These are phyloP conservation scores for Synanthedon tipuliformis DNA, from an alignment of 2,888 invertebrate genomes.

Conservation along the genomic window DNA sequence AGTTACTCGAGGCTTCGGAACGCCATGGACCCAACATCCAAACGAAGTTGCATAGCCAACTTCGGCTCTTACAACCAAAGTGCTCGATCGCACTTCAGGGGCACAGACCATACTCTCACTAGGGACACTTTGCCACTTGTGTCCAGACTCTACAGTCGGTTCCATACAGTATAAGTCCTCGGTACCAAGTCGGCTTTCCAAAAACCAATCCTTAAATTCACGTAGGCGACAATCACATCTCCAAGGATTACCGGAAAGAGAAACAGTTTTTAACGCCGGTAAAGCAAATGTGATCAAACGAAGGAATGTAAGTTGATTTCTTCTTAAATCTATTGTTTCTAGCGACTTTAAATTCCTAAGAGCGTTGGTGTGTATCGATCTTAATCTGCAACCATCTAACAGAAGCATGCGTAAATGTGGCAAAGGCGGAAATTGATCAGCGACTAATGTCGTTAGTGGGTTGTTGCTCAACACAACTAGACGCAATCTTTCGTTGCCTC, in stretches of 20 bases:
- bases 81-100: slow-evolving; percentile 77
- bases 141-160: slow-evolving; percentile 76
- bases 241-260: slow-evolving; percentile 89
- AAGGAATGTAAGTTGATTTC: slow-evolving; percentile 79
- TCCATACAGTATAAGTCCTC: slow-evolving; percentile 79
- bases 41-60: slow-evolving; percentile 86
- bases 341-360: slow-evolving; percentile 80
- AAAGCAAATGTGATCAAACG: slow-evolving; percentile 74
- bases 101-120: slow-evolving; percentile 85
- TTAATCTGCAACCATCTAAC: slow-evolving; percentile 82
- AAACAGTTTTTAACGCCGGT: slow-evolving; percentile 82
- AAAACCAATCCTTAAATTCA: slow-evolving; percentile 86
- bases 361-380: slow-evolving; percentile 80
- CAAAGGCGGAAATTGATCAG: slow-evolving; percentile 84
- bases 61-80: slow-evolving; percentile 76
- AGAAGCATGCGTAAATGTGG: slow-evolving; percentile 85
- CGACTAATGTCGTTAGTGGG: slow-evolving; percentile 77
- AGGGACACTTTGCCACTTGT: slow-evolving; percentile 81
- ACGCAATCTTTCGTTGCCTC: slow-evolving; percentile 85
- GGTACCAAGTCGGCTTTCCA: slow-evolving; percentile 81
- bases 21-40: slow-evolving; percentile 83
- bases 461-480: slow-evolving; percentile 85
- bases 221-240: slow-evolving; percentile 88
- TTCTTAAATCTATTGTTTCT: slow-evolving; percentile 82
- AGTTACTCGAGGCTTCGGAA: slow-evolving; percentile 84